These are phyloP conservation scores for Syndactyla subalaris DNA, from an alignment of 2,797 vertebrate species.

Conservation along the genomic window DNA sequence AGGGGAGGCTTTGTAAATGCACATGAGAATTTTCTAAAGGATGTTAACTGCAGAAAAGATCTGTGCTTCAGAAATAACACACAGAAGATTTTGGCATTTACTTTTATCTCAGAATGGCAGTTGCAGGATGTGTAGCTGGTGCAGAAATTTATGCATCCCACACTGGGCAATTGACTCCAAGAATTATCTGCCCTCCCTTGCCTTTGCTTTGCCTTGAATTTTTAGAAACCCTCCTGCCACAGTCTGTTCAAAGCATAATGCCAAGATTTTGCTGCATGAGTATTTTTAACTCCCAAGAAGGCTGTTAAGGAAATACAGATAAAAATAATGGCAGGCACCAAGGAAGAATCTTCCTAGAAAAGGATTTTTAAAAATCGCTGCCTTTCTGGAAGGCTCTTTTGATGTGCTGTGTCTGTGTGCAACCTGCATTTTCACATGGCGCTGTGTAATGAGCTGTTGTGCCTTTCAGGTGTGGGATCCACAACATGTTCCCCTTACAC, in stretches of 20 bases:
- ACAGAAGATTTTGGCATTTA: neutral
- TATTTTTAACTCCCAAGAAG: neutral
- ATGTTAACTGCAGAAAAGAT: neutral
- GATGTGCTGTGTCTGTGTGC: neutral
- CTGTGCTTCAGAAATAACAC: neutral
- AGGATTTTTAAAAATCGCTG: neutral
- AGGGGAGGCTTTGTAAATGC: neutral
- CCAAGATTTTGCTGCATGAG: neutral
- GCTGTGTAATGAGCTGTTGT: neutral
- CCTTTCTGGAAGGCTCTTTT: neutral
- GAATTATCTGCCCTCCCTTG: neutral
- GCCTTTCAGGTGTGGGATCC: constrained; percentile 88
- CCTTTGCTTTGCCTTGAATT: neutral
- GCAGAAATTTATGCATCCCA: neutral
- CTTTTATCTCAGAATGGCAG: neutral
- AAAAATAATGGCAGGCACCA: neutral
- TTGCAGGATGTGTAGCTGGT: neutral
- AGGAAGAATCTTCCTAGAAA: neutral
- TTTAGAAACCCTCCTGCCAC: neutral
- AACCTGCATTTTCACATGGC: neutral
- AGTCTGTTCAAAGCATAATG: neutral
- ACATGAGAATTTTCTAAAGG: neutral
- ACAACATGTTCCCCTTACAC: constrained; percentile 97
- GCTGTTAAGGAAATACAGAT: neutral
- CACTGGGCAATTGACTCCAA: neutral